These are phyloP conservation scores for Harpalus rubripes DNA, from an alignment of 2,888 invertebrate genomes.

Conservation along the genomic window DNA sequence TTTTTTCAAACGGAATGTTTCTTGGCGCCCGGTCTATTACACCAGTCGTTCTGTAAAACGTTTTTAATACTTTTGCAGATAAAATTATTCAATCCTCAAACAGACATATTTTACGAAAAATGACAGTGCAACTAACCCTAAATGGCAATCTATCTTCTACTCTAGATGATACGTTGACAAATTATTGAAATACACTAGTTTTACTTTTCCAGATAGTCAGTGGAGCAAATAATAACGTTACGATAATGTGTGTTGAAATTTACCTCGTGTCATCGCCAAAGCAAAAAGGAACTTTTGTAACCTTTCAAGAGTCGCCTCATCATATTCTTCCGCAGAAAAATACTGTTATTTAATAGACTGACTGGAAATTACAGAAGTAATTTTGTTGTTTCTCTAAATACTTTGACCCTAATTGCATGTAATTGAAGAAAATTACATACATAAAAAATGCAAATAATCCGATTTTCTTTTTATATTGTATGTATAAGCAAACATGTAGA, in stretches of 20 bases:
- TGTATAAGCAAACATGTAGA: no score
- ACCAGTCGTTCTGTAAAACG: no score
- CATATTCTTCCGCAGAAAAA: constrained; percentile 14
- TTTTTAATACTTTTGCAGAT: no score
- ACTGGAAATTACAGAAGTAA: constrained; percentile 25
- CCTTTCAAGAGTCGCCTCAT: neutral
- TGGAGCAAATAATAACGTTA: constrained; percentile 34
- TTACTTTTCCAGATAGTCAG: constrained; percentile 36
- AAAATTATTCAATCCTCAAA: no score
- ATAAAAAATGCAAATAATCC: constrained; percentile 23
- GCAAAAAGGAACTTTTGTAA: constrained; percentile 42
- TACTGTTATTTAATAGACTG: constrained; percentile 38
- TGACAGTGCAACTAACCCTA: no score
- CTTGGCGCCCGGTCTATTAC: no score
- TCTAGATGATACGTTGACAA: no score
- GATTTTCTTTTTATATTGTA: neutral
- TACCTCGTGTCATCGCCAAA: constrained; percentile 8
- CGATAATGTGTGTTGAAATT: constrained; percentile 33
- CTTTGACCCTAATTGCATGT: constrained; percentile 39
- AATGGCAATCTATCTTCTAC: no score
- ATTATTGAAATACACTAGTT: neutral
- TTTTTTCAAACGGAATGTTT: no score
- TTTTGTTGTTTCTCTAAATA: constrained; percentile 30
- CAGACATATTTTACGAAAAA: no score
- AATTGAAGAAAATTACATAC: constrained; percentile 38